Base-by-base conservation (phyloP, 2,113 vertebrate species). In the Calyptommatus sinebrachiatus region DNA sequence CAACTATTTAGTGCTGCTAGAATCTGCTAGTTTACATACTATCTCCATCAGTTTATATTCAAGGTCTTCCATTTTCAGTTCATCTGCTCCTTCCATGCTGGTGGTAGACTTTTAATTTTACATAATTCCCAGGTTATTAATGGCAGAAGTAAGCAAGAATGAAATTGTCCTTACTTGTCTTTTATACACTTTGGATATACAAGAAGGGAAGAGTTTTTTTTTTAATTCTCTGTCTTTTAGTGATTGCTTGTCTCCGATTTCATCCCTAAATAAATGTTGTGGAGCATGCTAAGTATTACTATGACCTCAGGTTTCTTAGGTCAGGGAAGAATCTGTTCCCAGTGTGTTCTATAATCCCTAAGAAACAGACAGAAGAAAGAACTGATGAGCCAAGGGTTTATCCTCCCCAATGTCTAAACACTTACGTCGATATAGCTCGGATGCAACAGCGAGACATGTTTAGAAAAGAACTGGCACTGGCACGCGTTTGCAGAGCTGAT, bases 381-480 rank as follows among this genome's bases (percentile, higher is more conserved):
- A 53, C 12, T 73, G 18, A 35, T 82, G 28, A 80, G 71, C 71
- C 78, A 82, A 35, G 57, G 2, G 11, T 16, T 10, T 31, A 63
- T 62, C 62, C 24, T 21, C 31, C n/a, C 76, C 48, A 28, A 8
- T 22, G 16, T 48, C 45, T 71, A 78, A 31, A 73, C 21, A 94
- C 95, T 94, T 78, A 99, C 98, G 82, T 88, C 41, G 97, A 94
- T 70, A 99, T 62, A 0, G 98, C 97, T 41, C 96, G 92, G 80
- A 98, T 84, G 68, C 98, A 99, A 94, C 97, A 99, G 71, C 97
- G 97, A 16, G 98, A 97, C 98, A 99, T 99, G 94, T 93, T 97
- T 94, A 99, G 95, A 91, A 99, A 99, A 85, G 97, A 99, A 65
- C 97, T 99, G 88, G 98, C 96, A 0, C 94, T 94, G 79, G 98